Conservation (phyloP, 1,140 invertebrate species). For the Caerostris extrusa region DNA sequence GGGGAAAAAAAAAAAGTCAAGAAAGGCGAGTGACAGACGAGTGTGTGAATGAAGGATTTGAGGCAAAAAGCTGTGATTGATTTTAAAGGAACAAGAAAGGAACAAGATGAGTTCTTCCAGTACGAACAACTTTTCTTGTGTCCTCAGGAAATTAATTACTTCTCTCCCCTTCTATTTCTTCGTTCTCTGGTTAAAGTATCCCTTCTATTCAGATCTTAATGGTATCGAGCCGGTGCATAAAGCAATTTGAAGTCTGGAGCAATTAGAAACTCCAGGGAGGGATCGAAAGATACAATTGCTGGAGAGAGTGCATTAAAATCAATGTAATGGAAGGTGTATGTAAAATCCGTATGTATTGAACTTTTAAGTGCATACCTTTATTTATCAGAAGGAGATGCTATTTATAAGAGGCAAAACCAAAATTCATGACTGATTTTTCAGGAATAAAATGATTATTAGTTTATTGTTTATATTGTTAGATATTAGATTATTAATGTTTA, state of each 20-base stretch:
- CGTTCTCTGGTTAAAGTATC: constrained; percentile 14
- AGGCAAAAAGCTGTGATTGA: constrained; percentile 75
- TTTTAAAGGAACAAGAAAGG: constrained; percentile 75
- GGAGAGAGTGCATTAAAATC: constrained; percentile 18
- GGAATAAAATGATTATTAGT: too few species aligned
- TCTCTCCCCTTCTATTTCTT: background rate
- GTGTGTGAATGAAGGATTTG: constrained; percentile 66
- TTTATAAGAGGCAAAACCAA: too few species aligned
- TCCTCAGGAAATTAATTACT: constrained; percentile 76
- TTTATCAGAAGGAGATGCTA: too few species aligned
- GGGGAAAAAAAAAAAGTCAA: background rate
- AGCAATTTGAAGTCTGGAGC: constrained; percentile 7
- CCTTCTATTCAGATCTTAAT: background rate
- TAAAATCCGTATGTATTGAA: too few species aligned
- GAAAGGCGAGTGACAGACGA: constrained; percentile 54
- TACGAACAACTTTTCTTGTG: constrained; percentile 69
- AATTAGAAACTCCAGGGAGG: background rate
- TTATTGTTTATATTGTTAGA: too few species aligned
- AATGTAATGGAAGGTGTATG: too few species aligned
- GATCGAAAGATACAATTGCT: background rate
- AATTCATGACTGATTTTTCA: too few species aligned
- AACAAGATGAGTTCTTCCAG: constrained; percentile 66
- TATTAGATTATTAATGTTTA: too few species aligned
- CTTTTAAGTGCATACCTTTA: too few species aligned
- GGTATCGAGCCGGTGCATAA: constrained; percentile 3